Conservation (phyloP, 2,888 invertebrate genomes). For the Metallyticus violacea region DNA sequence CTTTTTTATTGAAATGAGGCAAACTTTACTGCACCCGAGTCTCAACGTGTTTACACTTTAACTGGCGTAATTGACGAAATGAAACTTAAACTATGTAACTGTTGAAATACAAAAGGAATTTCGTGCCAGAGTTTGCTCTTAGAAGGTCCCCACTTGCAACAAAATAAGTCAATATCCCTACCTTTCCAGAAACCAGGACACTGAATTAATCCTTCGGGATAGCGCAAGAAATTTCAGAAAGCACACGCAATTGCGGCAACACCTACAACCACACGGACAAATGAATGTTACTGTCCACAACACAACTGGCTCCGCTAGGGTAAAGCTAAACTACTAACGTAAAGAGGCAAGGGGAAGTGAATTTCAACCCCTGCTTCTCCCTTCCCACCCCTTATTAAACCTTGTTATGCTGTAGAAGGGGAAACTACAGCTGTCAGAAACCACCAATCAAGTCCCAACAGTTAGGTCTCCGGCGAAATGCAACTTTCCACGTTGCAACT, state of each 20-base stretch:
- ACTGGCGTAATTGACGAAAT: no score
- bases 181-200: background rate
- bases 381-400: background rate
- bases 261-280: background rate
- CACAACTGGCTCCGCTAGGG: background rate
- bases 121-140: no score
- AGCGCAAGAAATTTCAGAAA: background rate
- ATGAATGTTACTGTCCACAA: background rate
- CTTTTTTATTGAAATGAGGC: no score
- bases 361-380: background rate
- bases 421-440: slow-evolving; percentile 7
- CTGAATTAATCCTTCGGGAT: background rate
- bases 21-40: no score
- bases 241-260: background rate
- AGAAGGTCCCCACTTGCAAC: no score
- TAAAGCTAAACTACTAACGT: background rate
- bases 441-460: slow-evolving; percentile 4
- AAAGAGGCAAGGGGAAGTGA: background rate
- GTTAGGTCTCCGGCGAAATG: background rate
- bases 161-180: no score
- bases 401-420: background rate
- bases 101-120: no score
- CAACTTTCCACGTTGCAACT: background rate
- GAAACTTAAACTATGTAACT: no score
- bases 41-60: no score